phyloP scores from a whole-genome alignment of 2,113 vertebrate species.

The Bufo gargarizans region DNA sequence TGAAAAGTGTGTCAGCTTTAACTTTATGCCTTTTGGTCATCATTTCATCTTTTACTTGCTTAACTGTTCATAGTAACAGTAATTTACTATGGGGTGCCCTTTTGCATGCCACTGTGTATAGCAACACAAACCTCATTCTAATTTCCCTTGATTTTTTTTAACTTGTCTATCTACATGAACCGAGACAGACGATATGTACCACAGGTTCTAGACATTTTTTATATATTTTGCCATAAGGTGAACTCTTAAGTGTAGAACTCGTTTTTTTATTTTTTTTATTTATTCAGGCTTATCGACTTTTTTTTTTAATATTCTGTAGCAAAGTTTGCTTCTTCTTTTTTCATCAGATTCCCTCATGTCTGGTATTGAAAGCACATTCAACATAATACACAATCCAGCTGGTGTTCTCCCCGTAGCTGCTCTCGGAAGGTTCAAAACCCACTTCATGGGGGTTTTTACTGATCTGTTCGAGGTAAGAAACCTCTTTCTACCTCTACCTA shows the following conservation, averaged over 20 bases:
- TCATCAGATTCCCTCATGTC: constrained; percentile 62
- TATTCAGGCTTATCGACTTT: constrained; percentile 8
- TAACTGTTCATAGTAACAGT: too few relatives aligned
- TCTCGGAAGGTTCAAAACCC: constrained; percentile 51
- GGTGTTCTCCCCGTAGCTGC: constrained; percentile 58
- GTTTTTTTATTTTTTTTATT: too few relatives aligned
- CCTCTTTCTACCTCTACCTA: not conserved
- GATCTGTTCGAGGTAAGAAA: constrained; percentile 65
- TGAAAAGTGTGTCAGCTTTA: too few relatives aligned
- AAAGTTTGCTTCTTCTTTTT: constrained; percentile 43
- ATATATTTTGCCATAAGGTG: not conserved
- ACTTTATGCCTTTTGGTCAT: too few relatives aligned
- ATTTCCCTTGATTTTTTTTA: too few relatives aligned
- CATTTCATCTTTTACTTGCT: too few relatives aligned
- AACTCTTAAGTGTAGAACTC: not conserved
- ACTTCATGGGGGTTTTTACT: constrained; percentile 64
- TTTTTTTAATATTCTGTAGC: not conserved
- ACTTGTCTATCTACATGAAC: not conserved
- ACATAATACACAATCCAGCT: constrained; percentile 60
- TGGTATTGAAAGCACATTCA: constrained; percentile 63
- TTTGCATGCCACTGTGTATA: too few relatives aligned
- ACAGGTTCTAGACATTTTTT: not conserved
- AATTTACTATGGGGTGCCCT: too few relatives aligned
- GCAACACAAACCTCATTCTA: too few relatives aligned
- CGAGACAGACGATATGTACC: not conserved